Base-by-base conservation (phyloP, 2,113 vertebrate genomes). In the Indri indri region DNA sequence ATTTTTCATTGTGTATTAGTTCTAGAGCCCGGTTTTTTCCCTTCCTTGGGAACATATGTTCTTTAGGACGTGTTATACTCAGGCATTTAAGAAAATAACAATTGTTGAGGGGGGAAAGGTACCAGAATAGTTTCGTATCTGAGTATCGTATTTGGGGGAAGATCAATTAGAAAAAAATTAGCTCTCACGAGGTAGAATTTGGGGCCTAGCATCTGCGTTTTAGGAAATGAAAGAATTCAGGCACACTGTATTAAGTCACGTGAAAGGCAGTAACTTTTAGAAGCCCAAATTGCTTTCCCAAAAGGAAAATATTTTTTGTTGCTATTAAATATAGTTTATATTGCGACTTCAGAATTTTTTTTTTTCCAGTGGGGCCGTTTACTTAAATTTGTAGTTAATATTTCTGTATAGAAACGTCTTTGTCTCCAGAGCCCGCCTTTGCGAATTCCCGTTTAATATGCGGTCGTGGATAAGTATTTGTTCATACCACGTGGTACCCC, bases 1-100 rank as follows among this genome's bases (percentile, higher is more conserved):
- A 98, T 98, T 98, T 98, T 99, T 99, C 98, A 98, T 98, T 99
- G 98, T 98, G 98, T 99, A 98, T 99, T 99, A 98, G 98, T 98
- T 98, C 98, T 99, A 98, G 98, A 98, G 97, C 97, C 97, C 92
- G 4, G 6, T 30, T 93, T 97, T 98, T 98, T 97, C 97, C 97
- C 97, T 97, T 98, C 91, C 95, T 95, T 97, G 97, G 97, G 94
- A 98, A 96, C 98, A 93, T 98, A 98, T 97, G 0, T 98, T 98
- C 97, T 98, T 97, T 96, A 86, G 97, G 96, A 71, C 77, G 34
- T 87, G 95, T 98, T 97, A 95, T 94, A 97, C 94, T 98, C 97
- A 87, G 89, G 94, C 93, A 90, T 94, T 97, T 98, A 97, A 98
- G 97, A 98, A 98, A 98, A 98, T 98, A 98, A 98, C 97, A 98